Conservation (phyloP, 2,888 invertebrate species). For the Elegia similella region DNA sequence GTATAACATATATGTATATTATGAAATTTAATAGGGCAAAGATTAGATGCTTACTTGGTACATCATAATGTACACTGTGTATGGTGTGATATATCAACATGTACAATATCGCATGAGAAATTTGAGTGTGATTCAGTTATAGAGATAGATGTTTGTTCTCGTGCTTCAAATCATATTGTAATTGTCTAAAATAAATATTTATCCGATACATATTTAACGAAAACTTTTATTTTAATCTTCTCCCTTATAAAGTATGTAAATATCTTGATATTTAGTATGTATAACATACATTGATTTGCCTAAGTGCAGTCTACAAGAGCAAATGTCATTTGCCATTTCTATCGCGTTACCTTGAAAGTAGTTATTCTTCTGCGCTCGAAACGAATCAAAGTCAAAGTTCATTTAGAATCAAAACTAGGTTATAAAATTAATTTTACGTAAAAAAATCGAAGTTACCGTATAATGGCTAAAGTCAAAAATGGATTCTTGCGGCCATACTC, state of each 20-base stretch:
- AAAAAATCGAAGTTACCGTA: no score
- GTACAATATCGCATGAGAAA: slow-evolving; percentile 60
- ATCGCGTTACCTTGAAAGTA: no score
- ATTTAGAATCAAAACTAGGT: no score
- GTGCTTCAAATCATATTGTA: slow-evolving; percentile 74
- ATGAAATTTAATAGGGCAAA: slow-evolving; percentile 52
- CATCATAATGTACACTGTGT: slow-evolving; percentile 52
- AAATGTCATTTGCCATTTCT: no score
- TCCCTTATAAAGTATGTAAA: not conserved
- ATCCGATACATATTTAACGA: slow-evolving; percentile 61
- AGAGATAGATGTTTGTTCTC: slow-evolving; percentile 66
- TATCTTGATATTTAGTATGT: no score
- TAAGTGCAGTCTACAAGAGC: no score
- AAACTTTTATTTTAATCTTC: slow-evolving; percentile 34
- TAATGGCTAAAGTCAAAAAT: no score
- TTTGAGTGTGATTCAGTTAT: slow-evolving; percentile 58
- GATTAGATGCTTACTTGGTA: slow-evolving; percentile 57
- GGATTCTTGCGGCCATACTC: no score
- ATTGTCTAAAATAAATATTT: slow-evolving; percentile 77
- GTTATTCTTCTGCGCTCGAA: no score
- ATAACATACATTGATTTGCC: no score
- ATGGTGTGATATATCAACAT: slow-evolving; percentile 38
- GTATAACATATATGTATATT: slow-evolving; percentile 67
- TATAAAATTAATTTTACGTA: no score
- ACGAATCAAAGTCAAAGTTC: no score